These are phyloP conservation scores for Globodera rostochiensis DNA, from an alignment of 1,140 invertebrate genomes.

Conservation along the genomic window DNA sequence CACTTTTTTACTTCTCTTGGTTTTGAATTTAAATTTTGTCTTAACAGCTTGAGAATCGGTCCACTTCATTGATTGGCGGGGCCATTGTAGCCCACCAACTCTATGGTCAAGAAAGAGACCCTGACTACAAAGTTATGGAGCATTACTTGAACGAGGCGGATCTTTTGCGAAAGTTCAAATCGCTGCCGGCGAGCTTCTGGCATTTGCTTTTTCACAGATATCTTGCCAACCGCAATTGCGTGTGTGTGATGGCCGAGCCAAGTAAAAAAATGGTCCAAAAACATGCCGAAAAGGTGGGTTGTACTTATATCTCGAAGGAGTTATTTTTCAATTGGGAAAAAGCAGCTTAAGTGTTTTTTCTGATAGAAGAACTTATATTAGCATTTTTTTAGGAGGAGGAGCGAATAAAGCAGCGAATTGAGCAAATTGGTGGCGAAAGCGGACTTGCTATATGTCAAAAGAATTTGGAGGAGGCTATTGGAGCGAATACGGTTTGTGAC, in stretches of 20 bases:
- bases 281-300: conserved; percentile 54
- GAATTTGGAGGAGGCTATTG: conserved; percentile 74
- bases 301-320: not conserved
- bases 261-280: conserved; percentile 68
- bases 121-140: conserved; percentile 72
- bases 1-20: conserved; percentile 57
- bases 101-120: conserved; percentile 71
- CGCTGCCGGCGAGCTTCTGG: conserved; percentile 76
- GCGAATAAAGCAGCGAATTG: conserved; percentile 73
- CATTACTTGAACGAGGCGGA: conserved; percentile 78
- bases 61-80: conserved; percentile 77
- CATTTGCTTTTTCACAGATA: conserved; percentile 74
- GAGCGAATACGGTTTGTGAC: conserved; percentile 75
- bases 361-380: no score
- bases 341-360: not conserved
- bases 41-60: conserved; percentile 74
- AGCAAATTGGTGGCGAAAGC: conserved; percentile 72
- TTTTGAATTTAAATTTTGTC: not conserved
- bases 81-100: conserved; percentile 80
- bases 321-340: not conserved
- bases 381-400: conserved; percentile 60
- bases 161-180: conserved; percentile 72
- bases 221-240: conserved; percentile 71
- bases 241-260: conserved; percentile 68
- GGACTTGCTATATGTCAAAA: conserved; percentile 74